Conservation (phyloP, 2,113 vertebrate genomes). For the Neopipo cinnamomea region DNA sequence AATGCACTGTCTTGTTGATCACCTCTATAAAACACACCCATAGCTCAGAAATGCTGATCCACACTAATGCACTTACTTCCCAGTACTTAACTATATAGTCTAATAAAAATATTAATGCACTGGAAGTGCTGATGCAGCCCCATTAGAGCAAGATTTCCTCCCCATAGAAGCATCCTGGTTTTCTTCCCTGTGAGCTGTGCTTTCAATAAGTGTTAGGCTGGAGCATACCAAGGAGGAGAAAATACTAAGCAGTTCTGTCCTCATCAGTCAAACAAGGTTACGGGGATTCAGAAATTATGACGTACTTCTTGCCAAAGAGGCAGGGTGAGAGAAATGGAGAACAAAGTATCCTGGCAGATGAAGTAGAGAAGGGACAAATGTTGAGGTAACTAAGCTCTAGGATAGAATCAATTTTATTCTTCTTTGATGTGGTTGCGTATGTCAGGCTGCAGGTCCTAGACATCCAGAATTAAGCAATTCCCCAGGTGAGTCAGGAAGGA, state of each 20-base stretch:
- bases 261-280: background rate
- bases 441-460: background rate
- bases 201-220: background rate
- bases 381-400: background rate
- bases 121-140: conserved; percentile 43
- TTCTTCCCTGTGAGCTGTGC: background rate
- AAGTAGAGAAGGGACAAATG: background rate
- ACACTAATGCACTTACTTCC: conserved; percentile 25
- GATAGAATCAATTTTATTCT: background rate
- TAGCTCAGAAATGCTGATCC: conserved; percentile 40
- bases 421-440: background rate
- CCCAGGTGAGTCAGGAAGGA: background rate
- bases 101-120: conserved; percentile 59
- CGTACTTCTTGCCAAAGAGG: background rate
- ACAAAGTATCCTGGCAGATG: background rate
- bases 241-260: background rate
- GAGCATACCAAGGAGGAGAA: background rate
- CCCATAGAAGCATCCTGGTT: background rate
- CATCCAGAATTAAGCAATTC: background rate
- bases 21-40: conserved; percentile 36
- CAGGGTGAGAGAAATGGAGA: background rate
- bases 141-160: conserved; percentile 13
- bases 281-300: background rate
- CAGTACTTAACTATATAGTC: background rate
- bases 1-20: conserved; percentile 14